Evolutionary conservation across 1,140 invertebrate species (phyloP).

Genomic region (Eupristina koningsbergeri): DNA sequence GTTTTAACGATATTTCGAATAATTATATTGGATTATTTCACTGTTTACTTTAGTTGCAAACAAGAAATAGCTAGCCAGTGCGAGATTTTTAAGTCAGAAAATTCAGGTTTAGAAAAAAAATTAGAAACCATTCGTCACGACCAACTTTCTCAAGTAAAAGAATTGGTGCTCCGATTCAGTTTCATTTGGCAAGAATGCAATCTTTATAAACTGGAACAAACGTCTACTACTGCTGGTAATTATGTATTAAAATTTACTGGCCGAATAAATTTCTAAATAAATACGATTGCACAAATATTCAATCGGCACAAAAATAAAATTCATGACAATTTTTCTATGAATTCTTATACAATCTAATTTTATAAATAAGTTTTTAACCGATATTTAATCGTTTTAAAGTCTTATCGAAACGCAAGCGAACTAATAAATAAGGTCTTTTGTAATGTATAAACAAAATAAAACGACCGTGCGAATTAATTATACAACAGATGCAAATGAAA

Average conservation of each 20-base stretch:
- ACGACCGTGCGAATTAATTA: background rate
- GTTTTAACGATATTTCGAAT: too few species aligned
- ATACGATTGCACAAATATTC: background rate
- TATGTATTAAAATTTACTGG: too few species aligned
- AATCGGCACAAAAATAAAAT: too few species aligned
- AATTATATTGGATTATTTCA: background rate
- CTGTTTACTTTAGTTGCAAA: background rate
- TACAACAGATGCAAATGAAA: background rate
- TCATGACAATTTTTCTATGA: too few species aligned
- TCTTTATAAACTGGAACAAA: background rate
- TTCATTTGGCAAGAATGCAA: constrained; percentile 1
- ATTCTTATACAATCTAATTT: too few species aligned
- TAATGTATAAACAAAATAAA: too few species aligned
- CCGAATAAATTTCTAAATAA: background rate
- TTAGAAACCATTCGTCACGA: background rate
- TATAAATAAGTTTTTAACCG: too few species aligned
- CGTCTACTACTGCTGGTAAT: too few species aligned
- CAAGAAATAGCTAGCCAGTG: background rate
- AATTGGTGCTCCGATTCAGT: background rate
- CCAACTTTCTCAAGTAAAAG: background rate
- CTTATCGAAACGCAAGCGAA: too few species aligned
- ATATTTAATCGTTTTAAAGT: too few species aligned
- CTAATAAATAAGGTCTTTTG: too few species aligned
- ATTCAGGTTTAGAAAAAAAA: background rate
- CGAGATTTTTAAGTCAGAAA: background rate